Evolutionary conservation across 2,113 vertebrate species (phyloP), one percentile per base, ranked within the genome.

Genomic region (Eulacestoma nigropectus): DNA sequence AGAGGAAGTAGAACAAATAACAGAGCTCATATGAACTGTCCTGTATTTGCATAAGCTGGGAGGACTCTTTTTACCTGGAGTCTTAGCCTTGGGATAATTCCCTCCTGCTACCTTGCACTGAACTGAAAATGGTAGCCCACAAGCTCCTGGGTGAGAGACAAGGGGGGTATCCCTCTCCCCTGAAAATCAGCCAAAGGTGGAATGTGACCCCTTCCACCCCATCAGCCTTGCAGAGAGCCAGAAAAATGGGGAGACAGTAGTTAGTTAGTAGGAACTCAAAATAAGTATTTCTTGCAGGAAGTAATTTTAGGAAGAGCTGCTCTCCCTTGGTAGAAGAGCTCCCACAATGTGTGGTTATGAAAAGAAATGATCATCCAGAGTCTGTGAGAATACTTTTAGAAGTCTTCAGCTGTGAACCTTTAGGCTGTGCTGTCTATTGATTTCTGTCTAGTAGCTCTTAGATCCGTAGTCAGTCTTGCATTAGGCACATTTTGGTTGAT

Each of bases 281-380:
- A 44, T 69, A 70, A 76, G n/a, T 73, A 50, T 29, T 92, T 85
- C 59, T 23, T 68, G 49, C 16, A 53, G 76, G 60, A 47, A 81
- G 75, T 68, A 90, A 90, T 89, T 96, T 95, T 65, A 63, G 80
- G 77, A 92, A 90, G 64, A 90, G 42, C 75, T 92, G n/a, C 41
- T 95, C 52, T 91, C 62, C 84, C 39, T 81, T 8, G 1, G 37
- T 56, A 89, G 76, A 68, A 90, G 67, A 89, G 73, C 91, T 92
- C 89, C 80, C 84, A 91, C 30, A 7, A 59, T 77, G 33, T 1
- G 5, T 7, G 1, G 83, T 96, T 86, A 65, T 57, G 72, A 72
- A 82, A 73, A 90, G n/a, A 49, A 89, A 74, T 37, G 15, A 74
- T 86, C 42, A 62, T 72, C 64, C 50, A n/a, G 29, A 74, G 14